Evolutionary conservation across 1,140 invertebrate genomes (phyloP).

Genomic region (Chionoecetes opilio): DNA sequence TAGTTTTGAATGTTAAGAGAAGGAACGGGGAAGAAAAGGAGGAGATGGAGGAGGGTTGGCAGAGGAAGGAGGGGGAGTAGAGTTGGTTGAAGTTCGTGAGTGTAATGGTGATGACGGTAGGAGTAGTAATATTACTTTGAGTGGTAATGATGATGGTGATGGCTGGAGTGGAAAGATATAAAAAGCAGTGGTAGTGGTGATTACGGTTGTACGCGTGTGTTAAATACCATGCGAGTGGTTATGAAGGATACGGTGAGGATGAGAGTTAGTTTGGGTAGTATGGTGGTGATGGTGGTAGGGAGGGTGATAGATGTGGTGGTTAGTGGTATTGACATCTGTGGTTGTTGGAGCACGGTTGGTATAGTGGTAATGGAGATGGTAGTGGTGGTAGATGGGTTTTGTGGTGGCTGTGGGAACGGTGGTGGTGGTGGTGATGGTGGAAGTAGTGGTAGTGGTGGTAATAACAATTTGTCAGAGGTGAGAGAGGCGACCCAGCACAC

Average conservation of each 20-base stretch:
- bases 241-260: background rate
- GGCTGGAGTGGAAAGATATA: background rate
- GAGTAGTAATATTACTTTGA: background rate
- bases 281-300: background rate
- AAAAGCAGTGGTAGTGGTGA: background rate
- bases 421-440: background rate
- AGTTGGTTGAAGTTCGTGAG: background rate
- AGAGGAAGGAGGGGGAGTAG: background rate
- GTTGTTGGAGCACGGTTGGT: background rate
- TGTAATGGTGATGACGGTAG: background rate
- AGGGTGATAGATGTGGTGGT: background rate
- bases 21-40: background rate
- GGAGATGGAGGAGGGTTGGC: background rate
- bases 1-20: too few species aligned
- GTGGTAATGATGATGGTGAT: slow-evolving; percentile 19
- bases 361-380: background rate
- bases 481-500: background rate
- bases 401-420: background rate
- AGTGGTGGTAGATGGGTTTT: background rate
- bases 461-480: slow-evolving; percentile 29
- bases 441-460: background rate
- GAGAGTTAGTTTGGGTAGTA: background rate
- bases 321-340: too few species aligned
- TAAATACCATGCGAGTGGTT: background rate
- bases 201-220: background rate